These are phyloP conservation scores for Novumbra hubbsi DNA, from an alignment of 2,797 vertebrate genomes.

Conservation along the genomic window DNA sequence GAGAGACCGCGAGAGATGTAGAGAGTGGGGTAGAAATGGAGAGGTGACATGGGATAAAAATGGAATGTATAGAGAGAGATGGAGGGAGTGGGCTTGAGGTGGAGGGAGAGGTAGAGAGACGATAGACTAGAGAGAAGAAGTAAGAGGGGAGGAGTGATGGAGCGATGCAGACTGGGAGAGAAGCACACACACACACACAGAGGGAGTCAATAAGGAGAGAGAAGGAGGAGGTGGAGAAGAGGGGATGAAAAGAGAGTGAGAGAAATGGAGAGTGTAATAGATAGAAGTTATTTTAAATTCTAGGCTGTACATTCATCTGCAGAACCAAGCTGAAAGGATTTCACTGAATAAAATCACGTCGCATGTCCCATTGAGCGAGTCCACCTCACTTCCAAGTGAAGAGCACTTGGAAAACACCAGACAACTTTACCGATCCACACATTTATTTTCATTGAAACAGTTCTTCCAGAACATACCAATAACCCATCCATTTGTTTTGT, in stretches of 20 bases:
- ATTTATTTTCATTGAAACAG: background rate
- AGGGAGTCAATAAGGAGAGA: background rate
- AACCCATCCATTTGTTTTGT: no score
- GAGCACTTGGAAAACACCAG: no score
- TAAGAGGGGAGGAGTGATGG: background rate
- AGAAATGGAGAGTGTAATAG: conserved; percentile 33
- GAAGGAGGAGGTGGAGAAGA: background rate
- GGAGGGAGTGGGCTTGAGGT: background rate
- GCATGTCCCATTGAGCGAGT: no score
- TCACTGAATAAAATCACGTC: background rate
- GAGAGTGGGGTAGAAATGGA: background rate
- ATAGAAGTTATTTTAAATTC: conserved; percentile 54
- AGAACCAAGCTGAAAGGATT: background rate
- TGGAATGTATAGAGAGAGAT: background rate
- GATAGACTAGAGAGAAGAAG: no score
- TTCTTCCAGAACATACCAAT: no score
- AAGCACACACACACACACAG: background rate
- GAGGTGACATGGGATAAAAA: background rate
- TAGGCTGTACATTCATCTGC: conserved; percentile 25
- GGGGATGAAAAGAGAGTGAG: conserved; percentile 23
- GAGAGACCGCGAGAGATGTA: background rate
- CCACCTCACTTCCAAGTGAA: background rate
- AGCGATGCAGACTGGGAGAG: background rate
- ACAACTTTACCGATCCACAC: background rate
- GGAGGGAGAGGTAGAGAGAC: background rate